Conservation (phyloP, 2,113 vertebrate genomes). For the Pongo abelii region DNA sequence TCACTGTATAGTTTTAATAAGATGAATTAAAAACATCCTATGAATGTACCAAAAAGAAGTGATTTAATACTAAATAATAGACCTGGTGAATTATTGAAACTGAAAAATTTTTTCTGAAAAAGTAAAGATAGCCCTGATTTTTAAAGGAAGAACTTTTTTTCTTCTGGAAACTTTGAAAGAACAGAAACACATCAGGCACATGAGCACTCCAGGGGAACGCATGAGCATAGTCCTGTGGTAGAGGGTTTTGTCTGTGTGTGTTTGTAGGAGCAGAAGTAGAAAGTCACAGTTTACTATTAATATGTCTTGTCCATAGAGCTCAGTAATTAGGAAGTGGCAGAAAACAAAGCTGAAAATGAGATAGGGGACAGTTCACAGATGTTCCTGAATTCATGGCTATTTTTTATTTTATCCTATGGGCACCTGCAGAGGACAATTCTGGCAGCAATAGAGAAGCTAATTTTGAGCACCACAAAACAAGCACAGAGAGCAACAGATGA, state of each 20-base stretch:
- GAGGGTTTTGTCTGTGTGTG: not conserved
- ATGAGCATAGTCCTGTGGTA: accelerated
- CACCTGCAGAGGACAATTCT: not conserved
- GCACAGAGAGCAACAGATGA: not conserved
- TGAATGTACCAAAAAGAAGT: not conserved
- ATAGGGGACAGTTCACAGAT: not conserved
- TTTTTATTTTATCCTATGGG: not conserved
- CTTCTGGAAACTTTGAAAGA: not conserved
- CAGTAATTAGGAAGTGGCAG: not conserved
- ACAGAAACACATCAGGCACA: accelerated
- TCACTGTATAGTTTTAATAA: not conserved
- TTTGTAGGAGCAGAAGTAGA: not conserved
- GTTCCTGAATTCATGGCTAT: not conserved
- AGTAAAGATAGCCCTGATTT: not conserved
- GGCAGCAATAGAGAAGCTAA: not conserved
- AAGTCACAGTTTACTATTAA: not conserved
- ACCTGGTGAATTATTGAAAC: not conserved
- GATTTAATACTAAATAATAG: not conserved
- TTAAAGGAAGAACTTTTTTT: not conserved
- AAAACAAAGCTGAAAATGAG: not conserved
- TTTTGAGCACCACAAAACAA: not conserved
- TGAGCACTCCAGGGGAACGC: not conserved
- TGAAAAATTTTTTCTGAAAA: not conserved
- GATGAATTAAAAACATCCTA: not conserved
- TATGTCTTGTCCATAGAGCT: not conserved